Evolutionary conservation across 1,140 invertebrate species (phyloP).

Genomic region (Leptopilina boulardi): DNA sequence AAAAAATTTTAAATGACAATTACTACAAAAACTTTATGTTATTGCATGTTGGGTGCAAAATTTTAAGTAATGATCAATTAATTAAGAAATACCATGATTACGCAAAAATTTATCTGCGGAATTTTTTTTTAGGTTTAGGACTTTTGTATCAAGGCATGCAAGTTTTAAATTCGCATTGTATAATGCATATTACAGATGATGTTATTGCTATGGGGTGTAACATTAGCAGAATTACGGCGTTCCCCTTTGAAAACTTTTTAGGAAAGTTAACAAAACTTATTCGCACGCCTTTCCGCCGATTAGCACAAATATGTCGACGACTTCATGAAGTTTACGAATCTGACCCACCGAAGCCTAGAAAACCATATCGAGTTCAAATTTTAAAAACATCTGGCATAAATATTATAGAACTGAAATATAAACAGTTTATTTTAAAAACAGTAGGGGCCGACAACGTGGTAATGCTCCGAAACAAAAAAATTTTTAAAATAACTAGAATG

Average conservation of each 20-base stretch:
- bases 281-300: background rate
- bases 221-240: background rate
- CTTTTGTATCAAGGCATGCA: background rate
- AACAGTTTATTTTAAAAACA: background rate
- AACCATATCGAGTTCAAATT: background rate
- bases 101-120: constrained; percentile 25
- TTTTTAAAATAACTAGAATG: no score
- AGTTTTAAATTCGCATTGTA: constrained; percentile 4
- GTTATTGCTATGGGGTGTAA: constrained; percentile 11
- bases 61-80: background rate
- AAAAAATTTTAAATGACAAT: background rate
- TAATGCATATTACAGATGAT: background rate
- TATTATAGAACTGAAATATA: background rate
- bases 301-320: background rate
- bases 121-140: constrained; percentile 14
- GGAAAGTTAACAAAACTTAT: background rate
- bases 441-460: background rate
- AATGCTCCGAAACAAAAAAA: background rate
- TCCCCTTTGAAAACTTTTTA: constrained; percentile 4
- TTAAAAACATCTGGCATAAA: background rate
- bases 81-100: constrained; percentile 1
- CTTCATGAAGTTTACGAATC: background rate
- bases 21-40: constrained; percentile 35
- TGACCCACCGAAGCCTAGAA: background rate
- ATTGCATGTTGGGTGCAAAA: constrained; percentile 35